Conservation (phyloP, 2,797 vertebrate species). For the Fistularia commersonii region DNA sequence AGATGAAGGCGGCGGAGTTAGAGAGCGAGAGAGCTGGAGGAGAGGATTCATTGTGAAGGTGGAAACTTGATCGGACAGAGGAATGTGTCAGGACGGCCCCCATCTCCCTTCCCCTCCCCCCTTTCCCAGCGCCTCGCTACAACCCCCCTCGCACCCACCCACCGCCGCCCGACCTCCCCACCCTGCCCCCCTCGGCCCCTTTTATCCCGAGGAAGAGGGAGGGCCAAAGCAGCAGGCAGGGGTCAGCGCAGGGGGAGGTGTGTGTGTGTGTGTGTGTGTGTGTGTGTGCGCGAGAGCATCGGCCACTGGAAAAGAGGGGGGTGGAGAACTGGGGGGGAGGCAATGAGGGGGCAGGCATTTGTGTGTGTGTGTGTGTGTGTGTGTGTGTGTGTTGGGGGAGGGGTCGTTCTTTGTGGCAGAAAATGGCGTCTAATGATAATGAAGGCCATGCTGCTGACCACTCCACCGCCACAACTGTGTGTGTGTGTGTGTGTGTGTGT, state of each 20-base stretch:
- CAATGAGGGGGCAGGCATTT: slow-evolving; percentile 24
- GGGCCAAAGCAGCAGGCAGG: slow-evolving; percentile 58
- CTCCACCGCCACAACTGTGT: slow-evolving; percentile 43
- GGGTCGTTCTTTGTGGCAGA: slow-evolving; percentile 66
- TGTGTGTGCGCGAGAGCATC: slow-evolving; percentile 14
- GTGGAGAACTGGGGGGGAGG: slow-evolving; percentile 23
- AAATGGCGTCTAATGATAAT: slow-evolving; percentile 77
- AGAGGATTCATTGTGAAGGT: slow-evolving; percentile 53
- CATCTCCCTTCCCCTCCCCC: slow-evolving; percentile 5
- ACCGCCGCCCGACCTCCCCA: background rate
- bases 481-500: background rate
- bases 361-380: too few relatives aligned
- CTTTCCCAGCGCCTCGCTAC: too few relatives aligned
- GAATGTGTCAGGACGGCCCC: slow-evolving; percentile 67
- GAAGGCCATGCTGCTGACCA: slow-evolving; percentile 66
- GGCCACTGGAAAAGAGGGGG: slow-evolving; percentile 40
- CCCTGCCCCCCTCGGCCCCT: slow-evolving; percentile 34
- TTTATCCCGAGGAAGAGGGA: slow-evolving; percentile 69
- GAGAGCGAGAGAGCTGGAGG: slow-evolving; percentile 22
- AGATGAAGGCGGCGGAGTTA: background rate
- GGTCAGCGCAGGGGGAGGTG: slow-evolving; percentile 63
- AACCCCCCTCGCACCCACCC: too few relatives aligned
- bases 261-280: slow-evolving; percentile 20
- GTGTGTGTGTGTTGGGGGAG: slow-evolving; percentile 48
- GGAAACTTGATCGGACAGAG: slow-evolving; percentile 69